Evolutionary conservation across 2,888 invertebrate genomes (phyloP).

Genomic region (Troides helena): DNA sequence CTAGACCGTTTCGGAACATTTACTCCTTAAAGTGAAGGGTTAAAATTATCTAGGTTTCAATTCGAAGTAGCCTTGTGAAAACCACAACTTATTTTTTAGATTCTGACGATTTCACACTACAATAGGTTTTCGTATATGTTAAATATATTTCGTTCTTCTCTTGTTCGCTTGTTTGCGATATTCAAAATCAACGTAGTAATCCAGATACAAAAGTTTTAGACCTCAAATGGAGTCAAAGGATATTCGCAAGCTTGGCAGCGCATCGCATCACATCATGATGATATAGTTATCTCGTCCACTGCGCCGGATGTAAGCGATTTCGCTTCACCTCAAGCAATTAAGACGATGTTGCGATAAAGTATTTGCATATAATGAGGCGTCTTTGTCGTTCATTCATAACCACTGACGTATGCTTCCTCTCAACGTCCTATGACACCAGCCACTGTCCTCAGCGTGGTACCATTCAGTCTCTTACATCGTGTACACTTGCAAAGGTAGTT

Average conservation of each 20-base stretch:
- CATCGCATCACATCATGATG: not conserved
- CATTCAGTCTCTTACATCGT: not conserved
- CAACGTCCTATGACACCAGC: not conserved
- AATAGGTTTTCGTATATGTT: too few relatives aligned
- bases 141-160: too few relatives aligned
- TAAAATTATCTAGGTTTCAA: too few relatives aligned
- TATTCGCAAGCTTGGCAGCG: too few relatives aligned
- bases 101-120: too few relatives aligned
- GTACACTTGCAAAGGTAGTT: not conserved
- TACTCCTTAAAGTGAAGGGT: too few relatives aligned
- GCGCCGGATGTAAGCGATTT: slow-evolving; percentile 63
- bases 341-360: slow-evolving; percentile 61
- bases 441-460: not conserved
- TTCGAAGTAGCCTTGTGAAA: too few relatives aligned
- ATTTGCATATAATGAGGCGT: slow-evolving; percentile 69
- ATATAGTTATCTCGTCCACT: slow-evolving; percentile 14
- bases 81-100: too few relatives aligned
- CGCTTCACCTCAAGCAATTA: slow-evolving; percentile 60
- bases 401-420: slow-evolving; percentile 9
- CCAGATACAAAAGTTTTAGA: not conserved
- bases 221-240: not conserved
- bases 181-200: too few relatives aligned
- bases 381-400: slow-evolving; percentile 59
- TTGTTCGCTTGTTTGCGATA: too few relatives aligned
- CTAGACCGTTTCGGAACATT: too few relatives aligned